phyloP scores from a whole-genome alignment of 1,140 invertebrate species.

The Heliothis subflexa region DNA sequence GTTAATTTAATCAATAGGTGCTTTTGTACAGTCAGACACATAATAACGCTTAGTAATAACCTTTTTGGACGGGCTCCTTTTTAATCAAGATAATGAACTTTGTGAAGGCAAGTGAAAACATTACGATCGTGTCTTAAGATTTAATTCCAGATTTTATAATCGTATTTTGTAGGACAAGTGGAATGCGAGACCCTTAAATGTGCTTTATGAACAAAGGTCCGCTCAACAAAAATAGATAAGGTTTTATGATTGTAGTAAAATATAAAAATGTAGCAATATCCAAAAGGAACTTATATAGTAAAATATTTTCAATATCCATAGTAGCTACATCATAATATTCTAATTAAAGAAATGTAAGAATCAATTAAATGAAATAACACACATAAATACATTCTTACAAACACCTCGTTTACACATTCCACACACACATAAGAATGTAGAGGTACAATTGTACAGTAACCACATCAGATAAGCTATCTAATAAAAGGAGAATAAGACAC shows the following conservation, averaged over 20 bases:
- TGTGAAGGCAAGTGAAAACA: neutral
- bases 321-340: too few relatives aligned
- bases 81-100: neutral
- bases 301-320: too few relatives aligned
- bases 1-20: too few relatives aligned
- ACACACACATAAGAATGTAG: neutral
- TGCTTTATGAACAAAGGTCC: too few relatives aligned
- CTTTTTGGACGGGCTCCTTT: too few relatives aligned
- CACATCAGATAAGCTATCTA: neutral
- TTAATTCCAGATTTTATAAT: slow-evolving; percentile 2
- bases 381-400: neutral
- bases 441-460: neutral
- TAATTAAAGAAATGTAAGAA: too few relatives aligned
- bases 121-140: neutral
- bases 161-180: neutral
- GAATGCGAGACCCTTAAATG: neutral
- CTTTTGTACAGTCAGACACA: too few relatives aligned
- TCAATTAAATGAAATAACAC: too few relatives aligned
- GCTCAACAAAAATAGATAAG: slow-evolving; percentile 1
- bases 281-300: too few relatives aligned
- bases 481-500: slow-evolving; percentile 23
- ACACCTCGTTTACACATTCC: neutral
- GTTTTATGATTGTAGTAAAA: neutral
- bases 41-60: neutral
- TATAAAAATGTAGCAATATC: too few relatives aligned